Conservation (phyloP, 2,113 vertebrate species). For the Merops nubicus region DNA sequence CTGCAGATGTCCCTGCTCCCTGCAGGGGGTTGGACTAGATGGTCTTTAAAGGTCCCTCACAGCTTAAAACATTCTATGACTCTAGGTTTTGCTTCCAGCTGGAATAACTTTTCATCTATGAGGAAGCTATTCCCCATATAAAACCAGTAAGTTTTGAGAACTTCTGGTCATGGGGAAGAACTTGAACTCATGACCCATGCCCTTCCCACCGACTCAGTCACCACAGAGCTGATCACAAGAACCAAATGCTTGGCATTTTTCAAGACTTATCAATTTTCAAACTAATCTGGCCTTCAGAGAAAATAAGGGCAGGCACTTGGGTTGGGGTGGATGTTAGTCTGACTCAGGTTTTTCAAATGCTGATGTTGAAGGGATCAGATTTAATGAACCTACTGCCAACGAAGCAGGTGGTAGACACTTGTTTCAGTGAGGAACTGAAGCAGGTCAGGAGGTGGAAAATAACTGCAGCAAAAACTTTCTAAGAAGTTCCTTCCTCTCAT, state of each 20-base stretch:
- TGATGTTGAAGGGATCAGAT: neutral
- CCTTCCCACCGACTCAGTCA: neutral
- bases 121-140: neutral
- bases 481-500: neutral
- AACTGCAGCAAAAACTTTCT: neutral
- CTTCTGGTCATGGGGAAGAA: neutral
- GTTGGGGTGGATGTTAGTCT: neutral
- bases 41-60: neutral
- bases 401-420: neutral
- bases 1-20: neutral
- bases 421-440: neutral
- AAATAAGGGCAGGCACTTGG: neutral
- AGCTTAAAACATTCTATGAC: neutral
- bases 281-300: neutral
- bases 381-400: neutral
- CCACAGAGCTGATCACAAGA: neutral
- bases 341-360: conserved; percentile 2
- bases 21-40: neutral
- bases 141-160: neutral
- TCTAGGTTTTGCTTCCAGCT: neutral
- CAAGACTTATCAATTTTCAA: neutral
- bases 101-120: neutral
- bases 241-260: neutral
- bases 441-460: neutral
- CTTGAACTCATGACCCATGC: neutral